Base-by-base conservation (phyloP, 2,797 vertebrate species). In the Coccyzus lansbergi region DNA sequence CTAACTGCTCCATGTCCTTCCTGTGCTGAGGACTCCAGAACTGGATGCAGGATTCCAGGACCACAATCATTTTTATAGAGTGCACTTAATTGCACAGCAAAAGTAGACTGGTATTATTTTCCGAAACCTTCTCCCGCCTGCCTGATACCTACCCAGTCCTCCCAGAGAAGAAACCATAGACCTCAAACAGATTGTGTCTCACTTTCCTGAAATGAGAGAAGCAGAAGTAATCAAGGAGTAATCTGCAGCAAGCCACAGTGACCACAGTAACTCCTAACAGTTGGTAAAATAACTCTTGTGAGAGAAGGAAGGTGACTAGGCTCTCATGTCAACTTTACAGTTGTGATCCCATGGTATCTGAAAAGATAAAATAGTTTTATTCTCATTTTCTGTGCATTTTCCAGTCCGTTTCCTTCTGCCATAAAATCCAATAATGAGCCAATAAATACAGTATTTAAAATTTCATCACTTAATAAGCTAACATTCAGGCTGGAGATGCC, bases 401-500 rank as follows among this genome's bases (percentile, higher is more conserved):
- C 82, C 74, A 89, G 72, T 36, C 42, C 82, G 86, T 86, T 89
- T 89, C 59, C 74, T 89, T 59, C 74, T 80, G 42, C 55, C 51
- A 72, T 86, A 76, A 91, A 89, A 86, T 51, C 49, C 80, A 89
- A 76, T 68, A 87, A 72, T 42, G 34, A 5, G 7, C 55, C 69
- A 62, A 86, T 89, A 89, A 93, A 92, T 91, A 59, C 28, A 63
- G 40, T 72, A 72, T 89, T 86, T 92, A 89, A 72, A 72, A 68
- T 40, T 77, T 64, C 40, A 55, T 77, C 1, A 1, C 86, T 69
- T 86, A 72, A 71, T 72, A 31, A 42, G n/a, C 34, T 51, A 68
- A 60, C 64, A 25, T 51, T 76, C 49, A 55, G 33, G 40, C 40
- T 51, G 29, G 38, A 55, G 74, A 36, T 51, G 58, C 25, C 48